Percentiles rank a stretch among this genome's conserved stretches.
Conservation (phyloP, 2,113 vertebrate species). For the Sorex fumeus region DNA sequence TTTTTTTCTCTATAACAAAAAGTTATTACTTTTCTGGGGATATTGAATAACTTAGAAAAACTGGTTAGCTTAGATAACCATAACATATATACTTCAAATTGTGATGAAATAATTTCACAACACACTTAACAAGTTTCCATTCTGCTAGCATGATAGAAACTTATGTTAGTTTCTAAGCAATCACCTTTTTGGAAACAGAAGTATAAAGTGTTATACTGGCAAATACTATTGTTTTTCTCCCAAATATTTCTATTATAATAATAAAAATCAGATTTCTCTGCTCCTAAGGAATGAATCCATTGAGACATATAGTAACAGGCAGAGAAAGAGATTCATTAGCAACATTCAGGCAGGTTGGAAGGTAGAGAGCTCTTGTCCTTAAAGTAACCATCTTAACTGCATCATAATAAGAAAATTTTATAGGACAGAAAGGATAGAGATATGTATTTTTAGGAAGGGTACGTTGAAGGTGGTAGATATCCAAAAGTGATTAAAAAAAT, state of each 20-base stretch:
- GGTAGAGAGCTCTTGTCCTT: too few species aligned
- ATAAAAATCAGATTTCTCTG: too few species aligned
- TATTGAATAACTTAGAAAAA: neutral
- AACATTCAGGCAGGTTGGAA: too few species aligned
- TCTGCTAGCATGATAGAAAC: neutral
- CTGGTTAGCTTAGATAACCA: neutral
- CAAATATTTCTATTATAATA: neutral
- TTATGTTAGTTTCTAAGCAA: slow-evolving; percentile 7
- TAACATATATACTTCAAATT: neutral
- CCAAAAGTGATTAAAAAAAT: too few species aligned
- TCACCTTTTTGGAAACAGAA: slow-evolving; percentile 30
- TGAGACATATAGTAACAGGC: too few species aligned
- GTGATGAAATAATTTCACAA: slow-evolving; percentile 37
- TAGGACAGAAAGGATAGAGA: too few species aligned
- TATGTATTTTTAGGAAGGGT: too few species aligned
- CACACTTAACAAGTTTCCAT: neutral
- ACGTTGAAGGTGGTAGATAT: too few species aligned
- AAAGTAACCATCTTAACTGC: too few species aligned
- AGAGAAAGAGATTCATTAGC: too few species aligned
- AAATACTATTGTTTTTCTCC: neutral
- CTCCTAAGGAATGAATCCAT: too few species aligned
- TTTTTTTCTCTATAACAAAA: neutral
- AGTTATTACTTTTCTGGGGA: neutral
- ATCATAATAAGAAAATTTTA: too few species aligned
- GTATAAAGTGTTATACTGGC: neutral